Base-by-base conservation (phyloP, 1,140 invertebrate species). In the Drosophila pachea region DNA sequence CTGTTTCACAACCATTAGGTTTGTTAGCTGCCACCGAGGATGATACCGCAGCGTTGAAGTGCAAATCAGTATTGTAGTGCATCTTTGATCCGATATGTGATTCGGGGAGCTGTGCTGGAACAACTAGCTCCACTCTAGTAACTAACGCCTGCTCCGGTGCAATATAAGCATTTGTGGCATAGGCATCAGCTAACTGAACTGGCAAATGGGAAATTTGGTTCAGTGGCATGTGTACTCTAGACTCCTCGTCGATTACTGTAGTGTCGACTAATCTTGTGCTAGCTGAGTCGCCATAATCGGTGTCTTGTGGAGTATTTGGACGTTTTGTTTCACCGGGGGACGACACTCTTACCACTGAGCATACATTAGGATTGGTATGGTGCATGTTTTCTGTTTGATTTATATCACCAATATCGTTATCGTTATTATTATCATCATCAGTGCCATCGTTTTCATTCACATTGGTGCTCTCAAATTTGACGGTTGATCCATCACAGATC, bases 1-100 rank as follows among this genome's bases (percentile, higher is more conserved):
- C 76, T 69, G 53, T 81, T 74, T 50, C 82, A 86, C 82, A 86
- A 86, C 81, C 81, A 81, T 86, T 78, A 48, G 59, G 77, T 86
- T 77, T 86, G 53, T 82, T 61, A 32, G 66, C 75, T 50, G 55
- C 47, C 48, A 56, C 47, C 48, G 35, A 66, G 31, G 58, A 32
- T 9, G 68, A 69, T 45, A 54, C 56, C 38, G 47, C 40, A 33
- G 65, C 49, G 42, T 8, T 52, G 16, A 66, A 78, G 14, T 61
- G 52, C 29, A 64, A 42, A 53, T 48, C 58, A 16, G 64, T 7
- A 61, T 48, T 59, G 43, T 64, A 65, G 4, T 68, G 12, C 16
- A 45, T 9, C 43, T 45, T 16, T 1, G 22, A 45, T 22, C 12
- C 7, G 40, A 7, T 43, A n/a, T 7, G 40, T 14, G 14, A 11